Evolutionary conservation across 2,888 invertebrate species (phyloP).

Genomic region (Agrochola macilenta): DNA sequence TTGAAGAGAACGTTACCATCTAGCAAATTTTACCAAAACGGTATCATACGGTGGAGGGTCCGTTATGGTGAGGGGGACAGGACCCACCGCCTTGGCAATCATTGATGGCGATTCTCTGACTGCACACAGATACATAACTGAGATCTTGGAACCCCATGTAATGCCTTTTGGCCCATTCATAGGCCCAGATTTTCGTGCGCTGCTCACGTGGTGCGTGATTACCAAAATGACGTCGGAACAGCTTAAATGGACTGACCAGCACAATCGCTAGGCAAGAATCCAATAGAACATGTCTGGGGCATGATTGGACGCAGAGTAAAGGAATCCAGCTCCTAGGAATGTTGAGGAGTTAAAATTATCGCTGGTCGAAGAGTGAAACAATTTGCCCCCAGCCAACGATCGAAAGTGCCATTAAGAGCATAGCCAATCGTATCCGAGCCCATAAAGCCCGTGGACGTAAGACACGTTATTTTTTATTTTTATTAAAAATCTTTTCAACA

Average conservation of each 20-base stretch:
- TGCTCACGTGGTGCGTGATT: neutral
- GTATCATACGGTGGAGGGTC: no score
- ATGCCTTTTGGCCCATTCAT: slow-evolving; percentile 15
- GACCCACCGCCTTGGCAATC: neutral
- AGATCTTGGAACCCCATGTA: slow-evolving; percentile 4
- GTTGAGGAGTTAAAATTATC: slow-evolving; percentile 14
- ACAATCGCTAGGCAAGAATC: neutral
- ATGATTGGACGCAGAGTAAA: slow-evolving; percentile 15
- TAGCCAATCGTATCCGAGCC: no score
- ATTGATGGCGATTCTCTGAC: neutral
- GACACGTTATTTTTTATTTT: no score
- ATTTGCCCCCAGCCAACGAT: neutral
- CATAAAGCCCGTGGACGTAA: no score
- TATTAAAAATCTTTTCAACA: no score
- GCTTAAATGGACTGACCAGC: neutral
- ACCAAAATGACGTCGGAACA: neutral
- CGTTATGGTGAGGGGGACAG: no score
- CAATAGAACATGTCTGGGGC: slow-evolving; percentile 55
- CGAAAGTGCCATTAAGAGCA: no score
- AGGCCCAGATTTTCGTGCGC: neutral
- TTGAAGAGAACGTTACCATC: no score
- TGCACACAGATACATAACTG: slow-evolving; percentile 11
- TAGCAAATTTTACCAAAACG: no score
- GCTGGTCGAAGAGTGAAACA: slow-evolving; percentile 12
- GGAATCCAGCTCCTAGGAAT: slow-evolving; percentile 5